Conservation (phyloP, 23 tunicate genomes). For the Oikopleura dioica region DNA sequence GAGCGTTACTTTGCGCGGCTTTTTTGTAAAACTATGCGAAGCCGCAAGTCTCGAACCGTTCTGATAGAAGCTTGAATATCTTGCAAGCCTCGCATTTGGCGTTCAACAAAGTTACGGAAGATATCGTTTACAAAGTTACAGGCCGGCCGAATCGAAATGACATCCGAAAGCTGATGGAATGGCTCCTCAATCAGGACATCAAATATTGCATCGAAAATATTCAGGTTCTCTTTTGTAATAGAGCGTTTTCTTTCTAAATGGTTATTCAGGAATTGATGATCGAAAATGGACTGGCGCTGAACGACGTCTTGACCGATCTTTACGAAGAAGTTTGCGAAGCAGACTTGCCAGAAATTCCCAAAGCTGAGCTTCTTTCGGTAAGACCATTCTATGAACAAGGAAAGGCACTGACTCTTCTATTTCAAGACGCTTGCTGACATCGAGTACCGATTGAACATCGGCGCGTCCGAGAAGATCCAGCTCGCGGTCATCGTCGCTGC, state of each 20-base stretch:
- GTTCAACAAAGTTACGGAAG: neutral
- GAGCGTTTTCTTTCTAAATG: no score
- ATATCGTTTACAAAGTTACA: conserved; percentile 9
- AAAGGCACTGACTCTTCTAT: neutral
- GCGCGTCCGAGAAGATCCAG: conserved; percentile 68
- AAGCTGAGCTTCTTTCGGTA: neutral
- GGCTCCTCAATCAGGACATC: conserved; percentile 43
- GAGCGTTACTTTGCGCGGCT: no score
- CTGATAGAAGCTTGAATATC: conserved; percentile 12
- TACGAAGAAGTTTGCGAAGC: conserved; percentile 34
- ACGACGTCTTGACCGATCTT: conserved; percentile 50
- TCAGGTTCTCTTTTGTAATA: no score
- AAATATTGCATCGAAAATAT: neutral
- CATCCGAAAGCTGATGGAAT: conserved; percentile 53
- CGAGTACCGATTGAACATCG: conserved; percentile 52
- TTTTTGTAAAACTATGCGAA: no score
- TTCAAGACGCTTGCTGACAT: conserved; percentile 30
- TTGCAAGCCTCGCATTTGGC: conserved; percentile 11
- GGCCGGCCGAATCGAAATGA: conserved; percentile 38
- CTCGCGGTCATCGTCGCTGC: conserved; percentile 38
- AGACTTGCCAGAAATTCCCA: conserved; percentile 44
- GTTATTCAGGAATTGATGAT: conserved; percentile 20
- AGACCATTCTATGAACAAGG: neutral
- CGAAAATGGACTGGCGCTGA: conserved; percentile 61
- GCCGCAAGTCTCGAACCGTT: no score